Evolutionary conservation across 2,797 vertebrate genomes (phyloP), one percentile per base, ranked within the genome.

Genomic region (Gymnoscopelus braueri): DNA sequence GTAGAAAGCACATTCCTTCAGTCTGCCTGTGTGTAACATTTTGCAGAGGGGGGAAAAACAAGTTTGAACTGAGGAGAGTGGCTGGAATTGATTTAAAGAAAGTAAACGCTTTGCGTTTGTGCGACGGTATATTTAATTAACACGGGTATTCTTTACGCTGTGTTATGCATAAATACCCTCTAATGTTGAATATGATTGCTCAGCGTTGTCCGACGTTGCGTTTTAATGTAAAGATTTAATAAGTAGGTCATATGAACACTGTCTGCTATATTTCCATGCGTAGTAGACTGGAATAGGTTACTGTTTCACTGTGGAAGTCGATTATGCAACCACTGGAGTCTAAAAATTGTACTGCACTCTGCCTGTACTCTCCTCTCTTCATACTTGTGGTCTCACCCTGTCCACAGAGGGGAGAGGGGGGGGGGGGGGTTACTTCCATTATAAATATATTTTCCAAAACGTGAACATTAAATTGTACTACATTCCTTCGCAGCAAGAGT

Each of bases 281-380:
- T 72, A 74, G 67, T 64, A 1, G 71, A 63, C 63, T 52, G 79
- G 63, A 85, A 63, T 63, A 72, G 77, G 69, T 71, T 55, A 77
- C 68, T 61, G 80, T 60, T 70, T 67, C 62, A 32, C 66, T 72
- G 68, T 82, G 77, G 67, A 77, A 72, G 75, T 62, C 50, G 83
- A 88, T 91, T 92, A 91, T 85, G 89, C 90, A 92, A 90, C 87
- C 63, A 24, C 77, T 24, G 47, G 69, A 78, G 59, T 72, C 84
- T 85, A 86, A 84, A 87, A 84, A 77, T 71, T 87, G 79, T 75
- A 13, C 79, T 78, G 86, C 83, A 85, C 82, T 84, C 84, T 79
- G 81, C 76, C 84, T 87, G 85, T 87, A 86, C 87, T 84, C 69
- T 65, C 72, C 70, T 77, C 50, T 2, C 74, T 77, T 87, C 89